A percentile compares a stretch with the other conserved stretches of the same genome.
phyloP scores from a whole-genome alignment of 2,113 vertebrate species.

The Psittacus erithacus region DNA sequence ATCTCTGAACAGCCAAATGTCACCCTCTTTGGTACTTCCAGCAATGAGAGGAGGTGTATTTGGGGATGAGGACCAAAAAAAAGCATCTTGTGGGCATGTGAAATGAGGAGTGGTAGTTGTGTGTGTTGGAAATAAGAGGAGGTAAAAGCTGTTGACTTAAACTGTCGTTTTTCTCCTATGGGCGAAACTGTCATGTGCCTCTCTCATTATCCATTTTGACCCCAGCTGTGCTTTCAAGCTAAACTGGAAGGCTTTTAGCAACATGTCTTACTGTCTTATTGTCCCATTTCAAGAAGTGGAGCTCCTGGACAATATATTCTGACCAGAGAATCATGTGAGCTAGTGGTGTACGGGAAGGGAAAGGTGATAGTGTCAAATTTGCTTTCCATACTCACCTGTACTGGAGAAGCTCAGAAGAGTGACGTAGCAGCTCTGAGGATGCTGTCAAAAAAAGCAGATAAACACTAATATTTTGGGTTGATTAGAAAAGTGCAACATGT shows the following conservation, averaged over 20 bases:
- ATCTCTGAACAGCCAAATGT: neutral
- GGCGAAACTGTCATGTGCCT: neutral
- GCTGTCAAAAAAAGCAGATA: neutral
- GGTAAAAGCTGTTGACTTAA: neutral
- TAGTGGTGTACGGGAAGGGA: neutral
- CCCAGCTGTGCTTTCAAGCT: neutral
- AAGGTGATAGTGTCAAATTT: neutral
- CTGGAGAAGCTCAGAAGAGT: neutral
- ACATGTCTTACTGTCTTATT: neutral
- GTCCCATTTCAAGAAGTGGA: neutral
- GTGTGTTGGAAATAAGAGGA: neutral
- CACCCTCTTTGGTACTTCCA: neutral
- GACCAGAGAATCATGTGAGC: neutral
- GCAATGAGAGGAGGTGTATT: neutral
- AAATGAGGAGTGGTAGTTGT: neutral
- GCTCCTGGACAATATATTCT: neutral
- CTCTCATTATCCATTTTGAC: neutral
- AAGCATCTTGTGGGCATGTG: neutral
- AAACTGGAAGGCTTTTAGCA: neutral
- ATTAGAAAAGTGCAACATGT: neutral
- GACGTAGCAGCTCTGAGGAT: neutral
- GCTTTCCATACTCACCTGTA: neutral
- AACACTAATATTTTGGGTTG: neutral
- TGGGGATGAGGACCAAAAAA: neutral
- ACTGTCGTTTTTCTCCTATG: neutral